Conservation (phyloP, 2,797 vertebrate genomes). For the Muscicapa striata region DNA sequence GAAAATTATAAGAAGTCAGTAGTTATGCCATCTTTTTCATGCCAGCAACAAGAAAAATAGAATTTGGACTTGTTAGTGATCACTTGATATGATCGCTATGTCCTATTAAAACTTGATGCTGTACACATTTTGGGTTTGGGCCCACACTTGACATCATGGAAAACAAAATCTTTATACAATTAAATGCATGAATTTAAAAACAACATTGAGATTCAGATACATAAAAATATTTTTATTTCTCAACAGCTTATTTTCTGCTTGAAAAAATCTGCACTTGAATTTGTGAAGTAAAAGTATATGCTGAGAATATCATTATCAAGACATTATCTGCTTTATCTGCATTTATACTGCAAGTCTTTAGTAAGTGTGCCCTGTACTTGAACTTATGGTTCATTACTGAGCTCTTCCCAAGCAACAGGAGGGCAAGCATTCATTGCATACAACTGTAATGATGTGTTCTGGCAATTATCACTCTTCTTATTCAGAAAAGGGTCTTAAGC, state of each 20-base stretch:
- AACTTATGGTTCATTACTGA: not conserved
- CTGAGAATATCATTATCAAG: not conserved
- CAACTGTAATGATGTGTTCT: not conserved
- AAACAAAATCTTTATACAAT: not conserved
- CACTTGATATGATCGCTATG: not conserved
- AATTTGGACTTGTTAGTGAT: not conserved
- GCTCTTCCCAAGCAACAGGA: not conserved
- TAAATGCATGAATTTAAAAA: not conserved
- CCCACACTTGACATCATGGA: not conserved
- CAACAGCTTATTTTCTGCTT: not conserved
- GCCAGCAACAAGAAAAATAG: not conserved
- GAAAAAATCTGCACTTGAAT: not conserved
- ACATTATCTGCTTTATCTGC: not conserved
- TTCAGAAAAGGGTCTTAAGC: not conserved
- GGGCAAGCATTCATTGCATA: not conserved
- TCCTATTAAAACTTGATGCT: not conserved
- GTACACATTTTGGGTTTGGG: not conserved
- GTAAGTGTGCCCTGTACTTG: not conserved
- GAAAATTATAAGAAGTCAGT: not conserved
- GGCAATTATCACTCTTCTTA: not conserved
- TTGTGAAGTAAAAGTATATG: not conserved
- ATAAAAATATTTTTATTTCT: not conserved
- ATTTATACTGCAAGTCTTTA: not conserved
- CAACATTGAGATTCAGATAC: not conserved
- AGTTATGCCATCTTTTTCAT: not conserved